Percentiles rank a stretch among this genome's conserved stretches.
Conservation (phyloP, 1,140 invertebrate species). For the Drosophila teissieri region DNA sequence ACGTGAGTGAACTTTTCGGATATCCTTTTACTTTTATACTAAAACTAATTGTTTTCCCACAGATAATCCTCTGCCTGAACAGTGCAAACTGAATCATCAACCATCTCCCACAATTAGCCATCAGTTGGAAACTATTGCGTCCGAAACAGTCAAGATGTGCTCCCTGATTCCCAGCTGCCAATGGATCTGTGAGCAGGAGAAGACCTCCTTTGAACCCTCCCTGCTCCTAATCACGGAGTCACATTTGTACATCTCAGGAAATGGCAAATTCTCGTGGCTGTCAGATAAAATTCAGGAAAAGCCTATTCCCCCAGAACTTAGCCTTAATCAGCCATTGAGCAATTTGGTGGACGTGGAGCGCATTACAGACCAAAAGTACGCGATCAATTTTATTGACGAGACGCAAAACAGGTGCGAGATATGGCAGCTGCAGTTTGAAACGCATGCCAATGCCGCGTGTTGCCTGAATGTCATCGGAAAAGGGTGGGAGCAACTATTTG, state of each 20-base stretch:
- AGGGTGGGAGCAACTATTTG: slow-evolving; percentile 79
- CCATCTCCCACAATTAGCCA: slow-evolving; percentile 69
- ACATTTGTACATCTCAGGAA: slow-evolving; percentile 70
- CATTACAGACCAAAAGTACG: slow-evolving; percentile 50
- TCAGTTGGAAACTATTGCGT: slow-evolving; percentile 49
- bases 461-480: slow-evolving; percentile 72
- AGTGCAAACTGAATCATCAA: slow-evolving; percentile 84
- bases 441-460: slow-evolving; percentile 59
- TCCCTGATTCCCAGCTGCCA: slow-evolving; percentile 85
- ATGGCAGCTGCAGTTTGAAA: slow-evolving; percentile 77
- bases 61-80: slow-evolving; percentile 84
- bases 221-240: slow-evolving; percentile 78
- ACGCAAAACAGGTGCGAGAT: slow-evolving; percentile 70
- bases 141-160: slow-evolving; percentile 84
- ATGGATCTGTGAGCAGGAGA: slow-evolving; percentile 70
- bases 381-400: slow-evolving; percentile 78
- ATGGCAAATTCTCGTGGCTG: slow-evolving; percentile 85
- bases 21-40: background rate
- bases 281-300: slow-evolving; percentile 13
- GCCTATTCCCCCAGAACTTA: slow-evolving; percentile 60
- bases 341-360: slow-evolving; percentile 86
- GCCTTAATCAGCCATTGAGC: slow-evolving; percentile 85
- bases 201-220: slow-evolving; percentile 73
- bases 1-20: slow-evolving; percentile 34
- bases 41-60: background rate